phyloP scores from a whole-genome alignment of 2,113 vertebrate genomes.

The Oryctolagus cuniculus region DNA sequence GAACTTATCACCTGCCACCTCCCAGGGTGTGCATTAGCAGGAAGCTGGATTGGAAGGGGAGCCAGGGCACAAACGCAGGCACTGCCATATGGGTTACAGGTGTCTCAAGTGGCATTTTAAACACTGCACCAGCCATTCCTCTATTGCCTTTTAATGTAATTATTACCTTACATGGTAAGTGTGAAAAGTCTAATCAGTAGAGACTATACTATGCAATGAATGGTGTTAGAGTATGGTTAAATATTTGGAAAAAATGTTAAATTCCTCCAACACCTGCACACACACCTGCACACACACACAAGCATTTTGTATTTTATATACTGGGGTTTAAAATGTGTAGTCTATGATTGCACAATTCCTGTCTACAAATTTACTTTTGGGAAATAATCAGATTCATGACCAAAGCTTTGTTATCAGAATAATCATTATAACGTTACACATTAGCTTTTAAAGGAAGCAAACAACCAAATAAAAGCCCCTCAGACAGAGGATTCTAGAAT shows the following conservation, averaged over 20 bases:
- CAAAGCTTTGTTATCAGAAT: constrained; percentile 3
- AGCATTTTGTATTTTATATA: not conserved
- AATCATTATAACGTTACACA: not conserved
- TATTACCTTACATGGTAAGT: not conserved
- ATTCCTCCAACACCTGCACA: not conserved
- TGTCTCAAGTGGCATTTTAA: too few relatives aligned
- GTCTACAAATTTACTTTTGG: constrained; percentile 19
- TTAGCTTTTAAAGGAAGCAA: constrained; percentile 50
- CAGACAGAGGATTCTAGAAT: not conserved
- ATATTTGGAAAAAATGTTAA: not conserved
- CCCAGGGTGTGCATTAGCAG: too few relatives aligned
- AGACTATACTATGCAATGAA: not conserved
- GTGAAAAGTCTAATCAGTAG: not conserved
- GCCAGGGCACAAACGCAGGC: too few relatives aligned
- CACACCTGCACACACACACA: not conserved
- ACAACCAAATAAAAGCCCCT: not conserved
- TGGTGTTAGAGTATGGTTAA: not conserved
- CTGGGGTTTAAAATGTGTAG: not conserved
- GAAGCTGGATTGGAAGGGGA: too few relatives aligned
- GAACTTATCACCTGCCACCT: too few relatives aligned
- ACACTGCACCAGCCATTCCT: too few relatives aligned
- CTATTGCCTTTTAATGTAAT: not conserved
- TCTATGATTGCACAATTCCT: constrained; percentile 11
- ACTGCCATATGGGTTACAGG: too few relatives aligned
- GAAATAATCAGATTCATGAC: not conserved